Conservation (phyloP, 2,888 invertebrate species). For the Chironomus tentans region DNA sequence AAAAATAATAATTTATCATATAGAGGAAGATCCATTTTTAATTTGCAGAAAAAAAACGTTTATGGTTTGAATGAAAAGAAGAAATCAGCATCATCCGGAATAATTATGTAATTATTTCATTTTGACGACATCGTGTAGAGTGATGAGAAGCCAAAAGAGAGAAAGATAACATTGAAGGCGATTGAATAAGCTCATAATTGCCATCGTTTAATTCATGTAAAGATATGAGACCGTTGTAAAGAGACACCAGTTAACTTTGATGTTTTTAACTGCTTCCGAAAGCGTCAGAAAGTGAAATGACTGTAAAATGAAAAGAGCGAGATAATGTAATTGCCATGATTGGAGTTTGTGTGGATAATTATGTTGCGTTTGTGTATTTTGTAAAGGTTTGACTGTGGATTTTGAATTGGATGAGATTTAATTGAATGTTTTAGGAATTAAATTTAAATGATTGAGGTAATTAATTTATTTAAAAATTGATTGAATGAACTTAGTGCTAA, state of each 20-base stretch:
- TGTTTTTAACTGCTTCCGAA: conserved; percentile 12
- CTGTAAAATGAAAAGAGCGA: background rate
- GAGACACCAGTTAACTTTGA: background rate
- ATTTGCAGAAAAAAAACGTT: background rate
- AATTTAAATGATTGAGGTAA: background rate
- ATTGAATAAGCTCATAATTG: conserved; percentile 10
- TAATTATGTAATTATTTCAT: conserved; percentile 6
- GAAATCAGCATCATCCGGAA: background rate
- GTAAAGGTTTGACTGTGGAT: background rate
- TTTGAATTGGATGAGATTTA: background rate
- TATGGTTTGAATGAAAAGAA: background rate
- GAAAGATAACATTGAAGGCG: conserved; percentile 2
- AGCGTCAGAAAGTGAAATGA: conserved; percentile 7
- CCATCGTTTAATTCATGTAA: background rate
- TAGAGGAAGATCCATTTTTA: conserved; percentile 2
- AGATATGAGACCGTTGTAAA: background rate
- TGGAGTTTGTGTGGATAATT: background rate
- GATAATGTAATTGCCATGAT: conserved; percentile 15
- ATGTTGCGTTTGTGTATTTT: background rate
- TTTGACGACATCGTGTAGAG: background rate
- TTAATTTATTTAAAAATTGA: too few species aligned
- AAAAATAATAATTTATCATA: background rate
- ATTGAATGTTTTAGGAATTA: background rate
- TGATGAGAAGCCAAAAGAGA: background rate
- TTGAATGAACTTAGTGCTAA: too few species aligned